Base-by-base conservation (phyloP, 2,888 invertebrate genomes). In the Spodoptera picta region DNA sequence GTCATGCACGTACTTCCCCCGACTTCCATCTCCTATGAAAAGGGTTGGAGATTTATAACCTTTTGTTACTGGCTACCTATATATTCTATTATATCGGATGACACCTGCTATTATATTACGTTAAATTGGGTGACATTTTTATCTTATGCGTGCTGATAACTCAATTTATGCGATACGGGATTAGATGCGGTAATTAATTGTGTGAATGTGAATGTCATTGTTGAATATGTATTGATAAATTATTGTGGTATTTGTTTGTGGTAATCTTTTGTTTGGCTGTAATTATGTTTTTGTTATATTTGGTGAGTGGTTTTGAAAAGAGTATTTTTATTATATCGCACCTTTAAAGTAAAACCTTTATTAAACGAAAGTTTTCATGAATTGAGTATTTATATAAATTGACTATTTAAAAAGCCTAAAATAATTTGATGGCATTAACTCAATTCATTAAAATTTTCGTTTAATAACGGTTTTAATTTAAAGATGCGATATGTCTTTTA, bases 41-140 rank as follows among this genome's bases (percentile, higher is more conserved):
- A 83, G 83, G 83, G 83, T 82, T 80, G 24, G 49, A 78, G 83
- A 83, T 83, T 84, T 84, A 83, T 82, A 77, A 75, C 83, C 79
- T 77, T 80, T 77, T 77, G 75, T 73, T 73, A 82, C 73, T 76
- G 51, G 48, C 65, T 60, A 65, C 68, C 69, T 73, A 73, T 77
- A 77, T 71, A 75, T 79, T 68, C 66, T 66, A 70, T 79, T 81
- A 77, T 83, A 83, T 81, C 83, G 64, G 50, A 41, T 73, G 76
- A 74, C 77, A 82, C 81, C 75, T 81, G 81, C 78, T 81, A 79
- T 81, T 79, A 74, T 77, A n/a, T n/a, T n/a, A 77, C 68, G 82
- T 77, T 81, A 73, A 75, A 83, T 70, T 72, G 67, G 60, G 49
- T 71, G 83, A 73, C 75, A 60, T 81, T 77, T 82, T 83, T 83